Base-by-base conservation (phyloP, 2,113 vertebrate genomes). In the Oryctolagus cuniculus region DNA sequence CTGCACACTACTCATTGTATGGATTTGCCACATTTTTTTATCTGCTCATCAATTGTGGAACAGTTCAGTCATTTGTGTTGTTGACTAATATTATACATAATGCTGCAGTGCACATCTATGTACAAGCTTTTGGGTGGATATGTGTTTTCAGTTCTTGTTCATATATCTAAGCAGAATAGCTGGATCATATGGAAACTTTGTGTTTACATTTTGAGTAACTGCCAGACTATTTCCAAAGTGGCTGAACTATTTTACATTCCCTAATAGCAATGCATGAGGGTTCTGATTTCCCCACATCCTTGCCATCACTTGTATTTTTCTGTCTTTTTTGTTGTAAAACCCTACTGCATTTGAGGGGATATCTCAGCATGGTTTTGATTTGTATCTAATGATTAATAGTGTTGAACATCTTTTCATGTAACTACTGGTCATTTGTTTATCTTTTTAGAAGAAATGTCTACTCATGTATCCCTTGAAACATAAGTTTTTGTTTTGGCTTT, bases 401-500 rank as follows among this genome's bases (percentile, higher is more conserved):
- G 44, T 44, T 44, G 44, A 44, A 44, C 44, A 44, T 44, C 44
- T 44, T 44, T 44, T 44, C 44, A 44, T 44, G 44, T 38, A 38
- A 38, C 38, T 38, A 38, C 38, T 38, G 38, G 38, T 44, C 44
- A 44, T 44, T 44, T 44, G 38, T 44, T 44, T 44, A 44, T 44
- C 44, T 44, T 44, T 44, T 44, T 44, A 44, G 44, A 44, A 44
- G 44, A 44, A 44, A 44, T 44, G 44, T 44, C 44, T 44, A 44
- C 44, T 44, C 44, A 44, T 44, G 6, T 79, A 55, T 89, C 87
- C 64, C 38, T 69, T 89, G 79, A 70, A 55, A 89, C 16, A 53
- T 55, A 89, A 79, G n/a, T 79, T 79, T 89, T 67, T 55, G 36
- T 78, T 38, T 89, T 67, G 69, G 75, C 24, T 69, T 79, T 80